phyloP scores from a whole-genome alignment of 2,797 vertebrate genomes.

The Balearica regulorum region DNA sequence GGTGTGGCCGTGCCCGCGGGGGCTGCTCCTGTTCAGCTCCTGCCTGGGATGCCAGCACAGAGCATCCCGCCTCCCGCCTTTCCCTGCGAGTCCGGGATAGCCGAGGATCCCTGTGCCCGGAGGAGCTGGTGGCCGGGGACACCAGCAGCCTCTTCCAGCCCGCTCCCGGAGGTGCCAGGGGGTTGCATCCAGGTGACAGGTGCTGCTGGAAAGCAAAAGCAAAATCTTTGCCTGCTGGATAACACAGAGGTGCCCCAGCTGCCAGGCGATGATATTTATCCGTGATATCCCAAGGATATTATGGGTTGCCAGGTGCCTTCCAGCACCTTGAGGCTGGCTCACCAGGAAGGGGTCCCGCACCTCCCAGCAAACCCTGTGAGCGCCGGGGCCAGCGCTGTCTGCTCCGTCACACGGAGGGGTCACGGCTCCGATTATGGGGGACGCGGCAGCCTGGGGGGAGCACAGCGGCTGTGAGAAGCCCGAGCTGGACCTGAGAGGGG shows the following conservation, averaged over 20 bases:
- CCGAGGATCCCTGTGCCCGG: rapidly evolving
- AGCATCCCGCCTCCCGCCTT: not conserved
- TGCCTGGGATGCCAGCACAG: too few species aligned
- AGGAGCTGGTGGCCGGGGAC: not conserved
- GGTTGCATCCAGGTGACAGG: not conserved
- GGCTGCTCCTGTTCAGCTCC: not conserved
- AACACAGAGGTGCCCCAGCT: not conserved
- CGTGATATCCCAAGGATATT: not conserved
- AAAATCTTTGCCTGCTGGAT: not conserved
- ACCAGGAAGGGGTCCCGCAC: too few species aligned
- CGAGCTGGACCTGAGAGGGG: not conserved
- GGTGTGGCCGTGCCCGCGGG: rapidly evolving
- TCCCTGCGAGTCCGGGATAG: not conserved
- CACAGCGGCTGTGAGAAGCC: not conserved
- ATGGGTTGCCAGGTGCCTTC: not conserved
- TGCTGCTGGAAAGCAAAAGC: not conserved
- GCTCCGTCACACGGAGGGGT: too few species aligned
- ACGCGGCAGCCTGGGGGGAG: rapidly evolving
- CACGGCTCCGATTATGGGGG: not conserved
- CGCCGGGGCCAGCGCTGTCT: rapidly evolving
- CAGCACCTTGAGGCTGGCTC: not conserved
- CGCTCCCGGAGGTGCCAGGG: not conserved
- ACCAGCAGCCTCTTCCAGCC: not conserved
- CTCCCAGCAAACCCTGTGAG: not conserved
- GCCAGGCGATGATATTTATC: not conserved